Evolutionary conservation across 2,113 vertebrate species (phyloP).

Genomic region (Oncorhynchus keta): DNA sequence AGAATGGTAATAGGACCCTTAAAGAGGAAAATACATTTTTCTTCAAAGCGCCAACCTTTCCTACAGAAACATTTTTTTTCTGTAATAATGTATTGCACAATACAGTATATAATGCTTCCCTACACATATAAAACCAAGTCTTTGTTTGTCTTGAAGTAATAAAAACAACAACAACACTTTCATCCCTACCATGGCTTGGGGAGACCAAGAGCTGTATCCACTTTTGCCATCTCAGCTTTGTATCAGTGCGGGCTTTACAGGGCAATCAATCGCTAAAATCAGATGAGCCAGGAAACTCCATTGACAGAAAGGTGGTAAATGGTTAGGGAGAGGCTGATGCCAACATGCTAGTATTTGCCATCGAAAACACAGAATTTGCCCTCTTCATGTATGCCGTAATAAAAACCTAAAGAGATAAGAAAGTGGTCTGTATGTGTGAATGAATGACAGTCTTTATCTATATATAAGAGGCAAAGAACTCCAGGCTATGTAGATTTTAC

Average conservation of each 20-base stretch:
- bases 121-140: slow-evolving; percentile 73
- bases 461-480: slow-evolving; percentile 31
- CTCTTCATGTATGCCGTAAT: slow-evolving; percentile 51
- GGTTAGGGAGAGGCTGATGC: slow-evolving; percentile 37
- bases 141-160: slow-evolving; percentile 56
- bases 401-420: slow-evolving; percentile 28
- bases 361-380: slow-evolving; percentile 56
- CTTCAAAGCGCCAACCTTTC: slow-evolving; percentile 72
- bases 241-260: slow-evolving; percentile 62
- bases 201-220: slow-evolving; percentile 63
- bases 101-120: slow-evolving; percentile 77
- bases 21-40: slow-evolving; percentile 58
- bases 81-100: slow-evolving; percentile 82
- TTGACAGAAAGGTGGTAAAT: slow-evolving; percentile 35
- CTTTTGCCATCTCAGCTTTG: slow-evolving; percentile 59
- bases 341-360: slow-evolving; percentile 54
- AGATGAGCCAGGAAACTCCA: slow-evolving; percentile 57
- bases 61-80: slow-evolving; percentile 73
- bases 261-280: slow-evolving; percentile 51
- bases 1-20: slow-evolving; percentile 76
- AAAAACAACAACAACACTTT: neutral
- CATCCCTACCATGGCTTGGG: slow-evolving; percentile 67
- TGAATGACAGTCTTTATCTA: slow-evolving; percentile 24
- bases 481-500: slow-evolving; percentile 41
- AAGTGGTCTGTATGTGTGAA: slow-evolving; percentile 33